Evolutionary conservation across 2,888 invertebrate species (phyloP), one percentile per base, ranked within the genome.

Genomic region (Heliothis peltigera): DNA sequence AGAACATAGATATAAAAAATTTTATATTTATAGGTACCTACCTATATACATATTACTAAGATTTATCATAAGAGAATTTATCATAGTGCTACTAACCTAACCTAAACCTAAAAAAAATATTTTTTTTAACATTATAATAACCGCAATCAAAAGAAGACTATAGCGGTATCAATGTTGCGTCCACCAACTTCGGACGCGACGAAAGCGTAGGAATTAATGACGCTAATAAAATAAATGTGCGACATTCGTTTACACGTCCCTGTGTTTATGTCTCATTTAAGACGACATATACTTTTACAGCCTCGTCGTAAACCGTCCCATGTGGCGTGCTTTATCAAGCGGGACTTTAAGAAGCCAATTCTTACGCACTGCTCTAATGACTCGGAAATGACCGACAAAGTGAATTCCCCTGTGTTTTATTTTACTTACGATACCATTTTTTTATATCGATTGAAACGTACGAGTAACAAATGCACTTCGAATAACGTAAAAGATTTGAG

Each of bases 181-280:
- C 74, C 74, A 48, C 63, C 35, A 64, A 71, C 57, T 86, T 85
- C 81, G 90, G 89, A 87, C 74, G 85, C 89, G 89, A 80, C 88
- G 91, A 92, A 91, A 91, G 89, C 89, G 89, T 86, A 89, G 80
- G 85, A 91, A 94, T 92, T 94, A 94, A 94, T 94, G 94, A 88
- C 88, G 79, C 87, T 85, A 92, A 94, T 95, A 94, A 95, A 95
- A 94, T 90, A 92, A 94, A 94, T 91, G 94, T 89, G 93, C 89
- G 88, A 94, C 94, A 93, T 93, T 93, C 91, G 92, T 93, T 94
- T 94, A 94, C 92, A 93, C 92, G 90, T 94, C 90, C 88, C 91
- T 83, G 85, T 92, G 92, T 94, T 94, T 94, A 94, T 93, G 94
- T 94, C 94, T 93, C 94, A 94, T 94, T 95, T 94, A 94, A 93